Evolutionary conservation across 2,888 invertebrate genomes (phyloP).

Genomic region (Gymnosoma rotundatum): DNA sequence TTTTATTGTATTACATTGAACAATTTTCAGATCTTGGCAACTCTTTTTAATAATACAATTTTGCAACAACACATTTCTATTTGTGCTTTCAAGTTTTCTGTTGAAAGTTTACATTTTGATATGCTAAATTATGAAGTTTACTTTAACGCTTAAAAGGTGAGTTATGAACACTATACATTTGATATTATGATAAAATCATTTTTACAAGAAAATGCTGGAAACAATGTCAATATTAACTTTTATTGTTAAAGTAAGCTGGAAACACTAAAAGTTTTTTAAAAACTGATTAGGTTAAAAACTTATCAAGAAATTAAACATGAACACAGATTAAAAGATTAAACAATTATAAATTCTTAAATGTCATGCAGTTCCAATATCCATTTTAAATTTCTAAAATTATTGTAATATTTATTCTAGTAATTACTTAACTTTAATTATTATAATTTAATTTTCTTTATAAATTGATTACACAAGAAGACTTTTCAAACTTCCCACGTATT

Average conservation of each 20-base stretch:
- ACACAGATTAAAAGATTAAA: no score
- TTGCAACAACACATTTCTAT: not conserved
- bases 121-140: not conserved
- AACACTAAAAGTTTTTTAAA: not conserved
- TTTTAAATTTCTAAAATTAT: no score
- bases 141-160: not conserved
- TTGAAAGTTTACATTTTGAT: not conserved
- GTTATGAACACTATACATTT: not conserved
- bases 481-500: not conserved
- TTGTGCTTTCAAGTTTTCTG: not conserved
- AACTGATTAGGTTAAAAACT: no score
- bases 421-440: no score
- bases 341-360: no score
- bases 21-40: not conserved
- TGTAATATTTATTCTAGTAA: no score
- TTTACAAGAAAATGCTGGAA: not conserved
- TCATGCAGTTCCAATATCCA: no score
- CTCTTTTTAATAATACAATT: not conserved
- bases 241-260: not conserved
- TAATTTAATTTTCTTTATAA: no score
- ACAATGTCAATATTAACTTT: not conserved
- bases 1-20: no score
- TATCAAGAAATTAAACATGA: no score
- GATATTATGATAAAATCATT: not conserved
- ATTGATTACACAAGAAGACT: not conserved